Evolutionary conservation across 2,797 vertebrate species (phyloP).

Genomic region (Sebastes trivittatus): DNA sequence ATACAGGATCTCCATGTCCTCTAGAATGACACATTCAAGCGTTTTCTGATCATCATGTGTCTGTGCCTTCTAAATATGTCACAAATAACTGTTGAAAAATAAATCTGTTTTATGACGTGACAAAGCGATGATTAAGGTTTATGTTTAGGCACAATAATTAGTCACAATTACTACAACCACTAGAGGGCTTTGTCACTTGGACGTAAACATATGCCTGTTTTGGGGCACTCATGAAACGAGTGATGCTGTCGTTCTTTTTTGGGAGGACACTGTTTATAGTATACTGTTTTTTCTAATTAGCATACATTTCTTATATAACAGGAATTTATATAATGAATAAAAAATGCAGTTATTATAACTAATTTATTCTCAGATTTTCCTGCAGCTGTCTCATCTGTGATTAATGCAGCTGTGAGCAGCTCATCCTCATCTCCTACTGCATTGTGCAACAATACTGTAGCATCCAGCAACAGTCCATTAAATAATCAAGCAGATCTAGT

Average conservation of each 20-base stretch:
- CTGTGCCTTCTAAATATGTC: background rate
- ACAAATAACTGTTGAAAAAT: background rate
- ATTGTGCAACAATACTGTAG: background rate
- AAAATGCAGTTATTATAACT: background rate
- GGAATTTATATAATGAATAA: background rate
- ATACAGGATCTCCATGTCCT: background rate
- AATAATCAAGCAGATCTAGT: background rate
- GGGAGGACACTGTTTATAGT: background rate
- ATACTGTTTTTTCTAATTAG: background rate
- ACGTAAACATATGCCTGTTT: background rate
- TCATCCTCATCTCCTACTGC: background rate
- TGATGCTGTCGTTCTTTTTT: background rate
- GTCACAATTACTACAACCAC: background rate
- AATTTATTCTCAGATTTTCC: background rate
- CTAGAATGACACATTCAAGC: background rate
- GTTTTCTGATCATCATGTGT: background rate
- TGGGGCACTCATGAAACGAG: background rate
- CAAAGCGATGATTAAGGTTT: background rate
- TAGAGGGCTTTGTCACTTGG: background rate
- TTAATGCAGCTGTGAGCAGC: background rate
- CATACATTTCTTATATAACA: background rate
- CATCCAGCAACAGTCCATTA: background rate
- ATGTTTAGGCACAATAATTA: background rate
- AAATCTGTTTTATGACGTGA: background rate
- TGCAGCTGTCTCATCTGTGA: background rate